These are phyloP conservation scores for Creontiades dilutus DNA, from an alignment of 2,888 invertebrate species.

Conservation along the genomic window DNA sequence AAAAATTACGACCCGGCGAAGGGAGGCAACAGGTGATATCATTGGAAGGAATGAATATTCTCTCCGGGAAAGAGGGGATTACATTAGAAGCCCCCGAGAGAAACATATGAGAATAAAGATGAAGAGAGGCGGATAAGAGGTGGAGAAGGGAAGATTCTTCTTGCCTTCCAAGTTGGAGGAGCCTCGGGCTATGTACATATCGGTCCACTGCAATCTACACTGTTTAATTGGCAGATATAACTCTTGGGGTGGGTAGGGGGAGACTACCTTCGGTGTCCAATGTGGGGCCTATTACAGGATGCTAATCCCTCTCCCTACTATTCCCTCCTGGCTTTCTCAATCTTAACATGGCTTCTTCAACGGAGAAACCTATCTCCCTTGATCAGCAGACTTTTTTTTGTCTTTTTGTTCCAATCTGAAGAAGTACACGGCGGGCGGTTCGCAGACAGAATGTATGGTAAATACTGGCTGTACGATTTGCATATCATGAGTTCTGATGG, in stretches of 20 bases:
- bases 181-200: slow-evolving; percentile 71
- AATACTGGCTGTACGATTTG: too few species aligned
- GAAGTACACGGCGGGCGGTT: background rate
- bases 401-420: background rate
- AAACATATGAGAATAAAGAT: slow-evolving; percentile 70
- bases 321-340: slow-evolving; percentile 43
- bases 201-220: slow-evolving; percentile 70
- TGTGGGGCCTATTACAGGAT: slow-evolving; percentile 68
- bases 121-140: slow-evolving; percentile 56
- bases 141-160: slow-evolving; percentile 13
- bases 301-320: slow-evolving; percentile 63
- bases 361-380: slow-evolving; percentile 44
- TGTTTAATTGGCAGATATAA: slow-evolving; percentile 71
- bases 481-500: too few species aligned
- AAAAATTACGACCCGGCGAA: slow-evolving; percentile 23
- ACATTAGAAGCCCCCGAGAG: slow-evolving; percentile 44
- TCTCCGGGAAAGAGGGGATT: slow-evolving; percentile 22
- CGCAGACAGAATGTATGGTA: background rate
- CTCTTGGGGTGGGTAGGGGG: slow-evolving; percentile 42
- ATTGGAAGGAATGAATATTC: slow-evolving; percentile 66
- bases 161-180: slow-evolving; percentile 22
- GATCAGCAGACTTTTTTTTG: background rate
- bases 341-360: slow-evolving; percentile 62
- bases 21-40: slow-evolving; percentile 69
- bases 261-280: slow-evolving; percentile 40